phyloP scores from a whole-genome alignment of 2,113 vertebrate species.

The Nasalis larvatus region DNA sequence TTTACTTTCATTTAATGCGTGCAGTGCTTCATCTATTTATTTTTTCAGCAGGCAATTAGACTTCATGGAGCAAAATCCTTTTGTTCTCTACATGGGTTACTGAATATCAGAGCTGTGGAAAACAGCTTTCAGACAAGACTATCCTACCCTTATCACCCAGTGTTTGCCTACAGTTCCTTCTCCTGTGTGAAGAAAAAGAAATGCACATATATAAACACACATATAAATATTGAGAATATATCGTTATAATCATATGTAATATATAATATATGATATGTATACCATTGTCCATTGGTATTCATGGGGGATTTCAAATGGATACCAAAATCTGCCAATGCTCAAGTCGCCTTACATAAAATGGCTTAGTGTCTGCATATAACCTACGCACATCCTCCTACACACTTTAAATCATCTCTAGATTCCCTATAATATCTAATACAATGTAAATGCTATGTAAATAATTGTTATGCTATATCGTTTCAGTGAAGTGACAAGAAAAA shows the following conservation, averaged over 20 bases:
- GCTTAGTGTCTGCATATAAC: neutral
- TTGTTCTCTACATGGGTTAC: constrained; percentile 38
- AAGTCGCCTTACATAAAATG: neutral
- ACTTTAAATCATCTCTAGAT: neutral
- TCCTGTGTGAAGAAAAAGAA: neutral
- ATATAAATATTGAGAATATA: neutral
- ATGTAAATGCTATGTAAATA: neutral
- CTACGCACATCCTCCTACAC: neutral
- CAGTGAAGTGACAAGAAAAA: neutral
- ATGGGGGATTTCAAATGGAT: neutral
- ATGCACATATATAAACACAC: neutral
- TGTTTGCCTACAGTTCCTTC: neutral
- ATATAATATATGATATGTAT: neutral
- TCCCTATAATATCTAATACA: neutral
- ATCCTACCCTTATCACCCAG: neutral
- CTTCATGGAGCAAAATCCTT: constrained; percentile 31
- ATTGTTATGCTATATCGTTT: neutral
- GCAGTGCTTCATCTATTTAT: constrained; percentile 8
- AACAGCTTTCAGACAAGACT: constrained; percentile 14
- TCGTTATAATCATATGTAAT: neutral
- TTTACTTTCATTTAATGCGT: constrained; percentile 17
- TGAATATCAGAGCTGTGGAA: neutral
- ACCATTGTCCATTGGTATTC: neutral
- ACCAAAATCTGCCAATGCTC: neutral
- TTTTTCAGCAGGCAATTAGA: constrained; percentile 56